Percentiles rank a stretch among this genome's conserved stretches.
These are phyloP conservation scores for Crotalus helleri DNA, from an alignment of 2,113 vertebrate species.

Conservation along the genomic window DNA sequence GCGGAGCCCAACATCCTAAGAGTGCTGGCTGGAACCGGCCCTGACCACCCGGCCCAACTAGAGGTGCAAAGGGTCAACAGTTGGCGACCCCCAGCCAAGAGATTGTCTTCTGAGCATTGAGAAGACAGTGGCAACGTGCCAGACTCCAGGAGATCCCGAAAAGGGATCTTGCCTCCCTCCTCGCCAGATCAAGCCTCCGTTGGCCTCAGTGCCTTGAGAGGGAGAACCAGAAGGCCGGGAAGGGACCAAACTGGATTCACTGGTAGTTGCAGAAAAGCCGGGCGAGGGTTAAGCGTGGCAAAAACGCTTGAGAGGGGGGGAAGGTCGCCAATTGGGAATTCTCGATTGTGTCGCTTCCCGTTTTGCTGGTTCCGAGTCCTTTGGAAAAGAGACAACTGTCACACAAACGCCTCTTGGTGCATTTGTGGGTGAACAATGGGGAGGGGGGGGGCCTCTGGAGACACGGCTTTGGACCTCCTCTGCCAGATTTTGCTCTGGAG, in stretches of 20 bases:
- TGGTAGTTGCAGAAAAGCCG: background rate
- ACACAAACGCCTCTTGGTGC: too few relatives aligned
- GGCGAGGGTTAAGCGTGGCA: background rate
- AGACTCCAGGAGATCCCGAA: background rate
- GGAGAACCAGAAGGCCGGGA: background rate
- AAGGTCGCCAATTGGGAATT: background rate
- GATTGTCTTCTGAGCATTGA: accelerated
- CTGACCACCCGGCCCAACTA: too few relatives aligned
- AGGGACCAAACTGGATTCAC: background rate
- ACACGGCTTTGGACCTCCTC: background rate
- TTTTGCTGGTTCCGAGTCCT: background rate
- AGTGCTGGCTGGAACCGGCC: background rate
- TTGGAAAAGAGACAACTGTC: background rate
- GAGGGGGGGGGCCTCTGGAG: background rate
- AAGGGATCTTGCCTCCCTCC: too few relatives aligned
- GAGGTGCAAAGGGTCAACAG: background rate
- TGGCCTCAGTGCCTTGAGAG: background rate
- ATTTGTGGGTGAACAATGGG: background rate
- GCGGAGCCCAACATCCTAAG: accelerated
- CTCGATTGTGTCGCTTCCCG: background rate
- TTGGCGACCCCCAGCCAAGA: background rate
- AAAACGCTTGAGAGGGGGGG: too few relatives aligned
- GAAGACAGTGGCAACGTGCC: background rate
- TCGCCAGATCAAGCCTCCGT: background rate
- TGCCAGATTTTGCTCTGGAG: background rate